Evolutionary conservation across 2,113 vertebrate genomes (phyloP).

Genomic region (Amblyornis subalaris): DNA sequence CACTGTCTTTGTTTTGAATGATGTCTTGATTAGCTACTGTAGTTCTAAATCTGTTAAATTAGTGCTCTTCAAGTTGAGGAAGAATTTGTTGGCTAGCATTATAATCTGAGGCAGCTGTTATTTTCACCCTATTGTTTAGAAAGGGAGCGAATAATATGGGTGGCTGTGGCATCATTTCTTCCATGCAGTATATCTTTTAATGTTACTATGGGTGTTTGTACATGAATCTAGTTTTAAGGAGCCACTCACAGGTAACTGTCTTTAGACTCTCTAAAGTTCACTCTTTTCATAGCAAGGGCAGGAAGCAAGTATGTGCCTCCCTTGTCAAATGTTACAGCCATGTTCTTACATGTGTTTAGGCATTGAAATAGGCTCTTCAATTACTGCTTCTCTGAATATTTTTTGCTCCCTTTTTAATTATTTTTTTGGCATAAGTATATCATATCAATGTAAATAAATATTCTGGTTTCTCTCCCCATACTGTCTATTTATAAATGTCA

Average conservation of each 20-base stretch:
- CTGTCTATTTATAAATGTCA: background rate
- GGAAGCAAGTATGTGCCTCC: background rate
- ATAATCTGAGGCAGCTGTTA: background rate
- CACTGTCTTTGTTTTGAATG: background rate
- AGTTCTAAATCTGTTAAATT: background rate
- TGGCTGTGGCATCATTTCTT: background rate
- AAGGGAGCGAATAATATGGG: background rate
- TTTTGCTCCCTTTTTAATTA: background rate
- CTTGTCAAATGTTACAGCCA: background rate
- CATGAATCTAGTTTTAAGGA: background rate
- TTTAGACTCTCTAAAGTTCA: background rate
- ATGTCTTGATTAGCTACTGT: background rate
- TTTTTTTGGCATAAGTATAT: background rate
- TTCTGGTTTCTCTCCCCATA: background rate
- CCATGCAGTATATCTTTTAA: background rate
- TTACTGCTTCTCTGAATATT: background rate
- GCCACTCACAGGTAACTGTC: background rate
- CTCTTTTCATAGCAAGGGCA: background rate
- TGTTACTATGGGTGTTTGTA: background rate
- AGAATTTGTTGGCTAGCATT: background rate
- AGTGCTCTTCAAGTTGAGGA: background rate
- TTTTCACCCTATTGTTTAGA: background rate
- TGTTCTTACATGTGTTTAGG: background rate
- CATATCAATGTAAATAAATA: background rate
- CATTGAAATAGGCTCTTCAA: background rate